These are phyloP conservation scores for Campoplex nolae DNA, from an alignment of 2,888 invertebrate genomes.

Conservation along the genomic window DNA sequence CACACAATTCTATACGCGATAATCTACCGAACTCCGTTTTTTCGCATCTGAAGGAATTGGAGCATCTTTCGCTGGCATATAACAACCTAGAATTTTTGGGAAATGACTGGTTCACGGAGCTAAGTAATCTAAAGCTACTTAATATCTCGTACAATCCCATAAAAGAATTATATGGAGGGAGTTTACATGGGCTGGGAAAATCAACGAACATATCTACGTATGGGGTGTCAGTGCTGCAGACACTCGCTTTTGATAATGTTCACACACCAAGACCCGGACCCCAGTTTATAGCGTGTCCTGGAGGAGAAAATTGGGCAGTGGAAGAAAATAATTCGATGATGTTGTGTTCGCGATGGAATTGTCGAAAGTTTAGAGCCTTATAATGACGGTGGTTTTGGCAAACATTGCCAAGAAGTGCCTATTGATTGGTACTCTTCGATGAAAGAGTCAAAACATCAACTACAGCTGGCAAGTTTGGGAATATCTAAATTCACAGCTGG, in stretches of 20 bases:
- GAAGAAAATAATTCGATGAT: background rate
- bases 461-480: background rate
- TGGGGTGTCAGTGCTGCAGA: constrained; percentile 69
- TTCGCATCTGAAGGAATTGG: constrained; percentile 73
- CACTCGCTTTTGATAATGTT: background rate
- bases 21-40: constrained; percentile 73
- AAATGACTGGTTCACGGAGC: constrained; percentile 67
- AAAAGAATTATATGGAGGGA: constrained; percentile 68
- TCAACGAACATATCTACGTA: constrained; percentile 70
- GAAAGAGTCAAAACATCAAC: too few relatives aligned
- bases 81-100: constrained; percentile 29
- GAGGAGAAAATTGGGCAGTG: too few relatives aligned
- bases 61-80: constrained; percentile 70
- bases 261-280: too few relatives aligned
- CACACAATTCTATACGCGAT: constrained; percentile 67
- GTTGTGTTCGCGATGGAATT: constrained; percentile 65
- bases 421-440: too few relatives aligned
- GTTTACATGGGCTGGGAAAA: constrained; percentile 73
- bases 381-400: background rate
- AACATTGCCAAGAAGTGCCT: background rate
- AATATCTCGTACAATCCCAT: constrained; percentile 75
- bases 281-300: too few relatives aligned
- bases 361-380: background rate
- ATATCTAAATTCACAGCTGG: background rate
- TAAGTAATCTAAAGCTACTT: constrained; percentile 72